A percentile compares a stretch with the other conserved stretches of the same genome.
phyloP scores from a whole-genome alignment of 2,113 vertebrate genomes.

The Mystacornis crossleyi region DNA sequence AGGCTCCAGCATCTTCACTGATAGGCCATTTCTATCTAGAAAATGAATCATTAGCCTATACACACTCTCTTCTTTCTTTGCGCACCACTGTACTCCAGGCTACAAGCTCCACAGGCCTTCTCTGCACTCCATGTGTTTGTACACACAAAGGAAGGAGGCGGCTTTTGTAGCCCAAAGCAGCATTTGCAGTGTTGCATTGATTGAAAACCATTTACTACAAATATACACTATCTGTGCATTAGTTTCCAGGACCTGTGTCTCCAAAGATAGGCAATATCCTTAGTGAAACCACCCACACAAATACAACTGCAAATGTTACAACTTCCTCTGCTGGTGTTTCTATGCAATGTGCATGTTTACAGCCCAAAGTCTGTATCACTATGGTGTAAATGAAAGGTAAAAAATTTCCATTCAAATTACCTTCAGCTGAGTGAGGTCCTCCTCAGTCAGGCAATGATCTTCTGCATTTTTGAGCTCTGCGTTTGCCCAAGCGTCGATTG shows the following conservation, averaged over 20 bases:
- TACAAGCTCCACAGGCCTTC: background rate
- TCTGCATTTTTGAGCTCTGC: slow-evolving; percentile 74
- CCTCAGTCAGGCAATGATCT: slow-evolving; percentile 69
- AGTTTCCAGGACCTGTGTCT: background rate
- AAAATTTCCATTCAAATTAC: slow-evolving; percentile 63
- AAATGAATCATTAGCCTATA: background rate
- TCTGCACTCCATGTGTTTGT: background rate
- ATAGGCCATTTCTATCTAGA: background rate
- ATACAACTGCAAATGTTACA: background rate
- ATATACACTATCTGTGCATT: background rate
- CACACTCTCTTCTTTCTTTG: background rate
- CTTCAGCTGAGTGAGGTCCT: slow-evolving; percentile 79
- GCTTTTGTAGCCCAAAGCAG: background rate
- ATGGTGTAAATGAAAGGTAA: background rate
- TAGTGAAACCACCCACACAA: background rate
- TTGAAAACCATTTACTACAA: background rate
- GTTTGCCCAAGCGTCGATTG: slow-evolving; percentile 80
- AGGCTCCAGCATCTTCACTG: background rate
- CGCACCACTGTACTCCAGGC: background rate
- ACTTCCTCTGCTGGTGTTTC: background rate
- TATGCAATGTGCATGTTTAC: background rate
- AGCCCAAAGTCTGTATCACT: background rate
- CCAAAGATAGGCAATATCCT: background rate
- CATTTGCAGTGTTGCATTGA: background rate
- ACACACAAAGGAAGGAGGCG: background rate